These are phyloP conservation scores for Heliconius himera DNA, from an alignment of 1,140 invertebrate genomes.

Conservation along the genomic window DNA sequence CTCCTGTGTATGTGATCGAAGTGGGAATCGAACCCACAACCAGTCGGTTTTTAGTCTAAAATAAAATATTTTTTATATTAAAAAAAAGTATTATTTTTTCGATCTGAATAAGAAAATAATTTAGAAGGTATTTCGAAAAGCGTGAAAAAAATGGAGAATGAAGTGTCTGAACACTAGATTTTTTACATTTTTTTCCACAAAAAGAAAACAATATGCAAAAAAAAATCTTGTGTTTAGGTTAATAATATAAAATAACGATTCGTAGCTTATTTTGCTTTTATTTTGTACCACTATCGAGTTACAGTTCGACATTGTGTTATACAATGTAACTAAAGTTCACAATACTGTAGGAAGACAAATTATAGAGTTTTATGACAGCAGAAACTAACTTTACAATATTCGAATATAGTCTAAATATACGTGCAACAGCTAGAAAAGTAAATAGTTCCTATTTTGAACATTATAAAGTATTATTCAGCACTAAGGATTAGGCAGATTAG, in stretches of 20 bases:
- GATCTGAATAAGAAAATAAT: too few relatives aligned
- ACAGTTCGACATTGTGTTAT: neutral
- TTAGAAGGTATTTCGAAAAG: too few relatives aligned
- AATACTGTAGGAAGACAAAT: neutral
- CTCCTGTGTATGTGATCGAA: too few relatives aligned
- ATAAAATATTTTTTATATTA: too few relatives aligned
- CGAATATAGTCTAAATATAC: neutral
- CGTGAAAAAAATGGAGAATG: too few relatives aligned
- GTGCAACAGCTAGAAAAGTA: neutral
- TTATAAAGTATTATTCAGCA: neutral
- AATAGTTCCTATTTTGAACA: neutral
- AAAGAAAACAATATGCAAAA: too few relatives aligned
- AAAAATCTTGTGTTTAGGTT: neutral
- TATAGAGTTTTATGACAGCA: conserved; percentile 4
- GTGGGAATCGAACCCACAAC: too few relatives aligned
- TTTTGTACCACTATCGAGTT: neutral
- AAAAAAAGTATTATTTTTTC: too few relatives aligned
- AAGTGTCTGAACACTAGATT: too few relatives aligned
- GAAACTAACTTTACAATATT: neutral
- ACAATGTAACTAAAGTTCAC: neutral
- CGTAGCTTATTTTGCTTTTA: neutral
- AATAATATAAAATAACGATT: neutral
- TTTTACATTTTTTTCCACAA: too few relatives aligned
- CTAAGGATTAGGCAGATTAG: too few relatives aligned
- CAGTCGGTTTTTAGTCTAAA: too few relatives aligned